Evolutionary conservation across 2,113 vertebrate genomes (phyloP).

Genomic region (Urocynchramus pylzowi): DNA sequence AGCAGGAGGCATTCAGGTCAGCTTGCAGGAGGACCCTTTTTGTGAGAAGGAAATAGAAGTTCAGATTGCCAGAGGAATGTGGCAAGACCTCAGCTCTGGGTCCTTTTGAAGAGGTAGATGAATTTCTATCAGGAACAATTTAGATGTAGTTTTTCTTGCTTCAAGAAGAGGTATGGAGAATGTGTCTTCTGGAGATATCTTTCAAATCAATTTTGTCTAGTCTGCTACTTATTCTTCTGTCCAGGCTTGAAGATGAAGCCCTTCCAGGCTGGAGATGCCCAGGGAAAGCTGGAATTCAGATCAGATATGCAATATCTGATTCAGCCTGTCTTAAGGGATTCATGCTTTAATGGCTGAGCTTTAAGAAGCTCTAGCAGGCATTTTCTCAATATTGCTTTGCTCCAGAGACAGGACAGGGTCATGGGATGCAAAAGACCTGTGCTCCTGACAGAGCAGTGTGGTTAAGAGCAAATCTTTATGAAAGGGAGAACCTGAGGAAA

Average conservation of each 20-base stretch:
- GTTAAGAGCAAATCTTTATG: background rate
- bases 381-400: background rate
- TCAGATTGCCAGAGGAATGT: background rate
- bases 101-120: background rate
- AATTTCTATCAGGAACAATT: background rate
- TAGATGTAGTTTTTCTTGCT: background rate
- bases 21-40: background rate
- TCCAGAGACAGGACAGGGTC: background rate
- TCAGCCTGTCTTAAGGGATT: background rate
- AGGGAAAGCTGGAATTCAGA: background rate
- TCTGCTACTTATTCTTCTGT: background rate
- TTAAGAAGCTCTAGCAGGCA: background rate
- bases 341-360: background rate
- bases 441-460: background rate
- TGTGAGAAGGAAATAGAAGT: background rate
- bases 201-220: background rate
- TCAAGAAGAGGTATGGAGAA: background rate
- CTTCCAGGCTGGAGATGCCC: background rate
- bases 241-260: background rate
- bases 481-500: background rate
- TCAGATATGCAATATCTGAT: background rate
- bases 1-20: background rate
- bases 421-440: background rate
- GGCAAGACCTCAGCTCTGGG: background rate
- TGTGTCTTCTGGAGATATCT: background rate